Conservation (phyloP, 2,113 vertebrate species). For the Antigone vipio region DNA sequence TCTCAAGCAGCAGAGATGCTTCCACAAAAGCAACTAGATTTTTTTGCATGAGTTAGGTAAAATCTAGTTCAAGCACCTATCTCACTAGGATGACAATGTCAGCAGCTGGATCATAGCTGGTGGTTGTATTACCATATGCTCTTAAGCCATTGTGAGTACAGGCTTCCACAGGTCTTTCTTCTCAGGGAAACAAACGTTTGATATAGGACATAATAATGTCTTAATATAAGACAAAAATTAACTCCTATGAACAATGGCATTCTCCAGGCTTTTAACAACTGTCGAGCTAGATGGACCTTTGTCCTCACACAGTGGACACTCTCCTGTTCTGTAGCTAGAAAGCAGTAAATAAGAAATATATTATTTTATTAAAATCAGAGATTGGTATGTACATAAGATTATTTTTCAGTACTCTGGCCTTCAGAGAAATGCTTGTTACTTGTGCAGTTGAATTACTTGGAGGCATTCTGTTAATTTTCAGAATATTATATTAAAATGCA, state of each 20-base stretch:
- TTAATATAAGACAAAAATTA: neutral
- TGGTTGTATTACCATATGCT: neutral
- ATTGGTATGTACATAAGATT: neutral
- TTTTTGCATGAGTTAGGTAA: neutral
- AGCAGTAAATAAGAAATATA: neutral
- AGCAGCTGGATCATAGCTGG: neutral
- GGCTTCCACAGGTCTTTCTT: neutral
- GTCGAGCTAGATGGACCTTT: neutral
- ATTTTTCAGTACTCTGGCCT: neutral
- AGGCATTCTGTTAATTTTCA: neutral
- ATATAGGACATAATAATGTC: neutral
- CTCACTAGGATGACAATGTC: neutral
- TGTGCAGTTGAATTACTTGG: neutral
- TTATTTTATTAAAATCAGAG: neutral
- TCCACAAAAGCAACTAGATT: neutral
- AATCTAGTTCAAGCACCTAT: neutral
- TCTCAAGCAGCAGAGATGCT: neutral
- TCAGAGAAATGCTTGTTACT: neutral
- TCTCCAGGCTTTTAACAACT: neutral
- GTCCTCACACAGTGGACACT: neutral
- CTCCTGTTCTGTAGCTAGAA: neutral
- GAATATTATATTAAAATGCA: neutral
- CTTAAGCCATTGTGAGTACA: neutral
- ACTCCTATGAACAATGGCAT: neutral
- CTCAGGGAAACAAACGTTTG: neutral